Base-by-base conservation (phyloP, 2,888 invertebrate genomes). In the Strigamia maritima region DNA sequence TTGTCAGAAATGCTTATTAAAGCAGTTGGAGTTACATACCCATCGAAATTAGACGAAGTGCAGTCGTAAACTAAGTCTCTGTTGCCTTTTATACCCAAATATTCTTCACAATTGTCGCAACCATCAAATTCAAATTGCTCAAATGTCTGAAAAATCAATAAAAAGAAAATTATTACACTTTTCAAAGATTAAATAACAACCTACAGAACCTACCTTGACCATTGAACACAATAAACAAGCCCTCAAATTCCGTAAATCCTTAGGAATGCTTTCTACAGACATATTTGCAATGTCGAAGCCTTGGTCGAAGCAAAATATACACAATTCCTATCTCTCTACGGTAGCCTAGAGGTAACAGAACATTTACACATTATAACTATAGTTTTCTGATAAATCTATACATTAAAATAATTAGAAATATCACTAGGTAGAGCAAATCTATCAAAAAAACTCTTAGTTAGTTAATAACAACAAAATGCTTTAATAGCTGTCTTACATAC, bases 21-120 rank as follows among this genome's bases (percentile, higher is more conserved):
- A 49, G 0, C 3, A 6, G 35, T 35, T 1, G 14, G 14, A 14
- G 19, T 49, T 49, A 19, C 87, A 86, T 89, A 92, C 92, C 98
- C 98, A 89, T 98, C 98, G 89, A 98, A 98, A 87, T 97, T 98
- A 77, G 95, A 93, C 85, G 97, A 97, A 0, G 98, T 98, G 84
- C 97, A 98, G 83, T 98, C 98, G 85, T 96, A 96, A 1, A 99
- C 97, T 86, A 95, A 94, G 85, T 98, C 98, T 84, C 94, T 92
- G 86, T 98, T 98, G 83, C 92, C 94, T 86, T 97, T 97, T 95
- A 99, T 94, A 65, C 94, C 90, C 49, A 99, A 89, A 86, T 96
- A 97, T 84, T 96, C 96, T 83, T 99, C 98, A 86, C 99, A 99
- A 86, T 99, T 99, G 83, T 99, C 98, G 86, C 99, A 99, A 4